Evolutionary conservation across 2,888 invertebrate species (phyloP).

Genomic region (Thera britannica): DNA sequence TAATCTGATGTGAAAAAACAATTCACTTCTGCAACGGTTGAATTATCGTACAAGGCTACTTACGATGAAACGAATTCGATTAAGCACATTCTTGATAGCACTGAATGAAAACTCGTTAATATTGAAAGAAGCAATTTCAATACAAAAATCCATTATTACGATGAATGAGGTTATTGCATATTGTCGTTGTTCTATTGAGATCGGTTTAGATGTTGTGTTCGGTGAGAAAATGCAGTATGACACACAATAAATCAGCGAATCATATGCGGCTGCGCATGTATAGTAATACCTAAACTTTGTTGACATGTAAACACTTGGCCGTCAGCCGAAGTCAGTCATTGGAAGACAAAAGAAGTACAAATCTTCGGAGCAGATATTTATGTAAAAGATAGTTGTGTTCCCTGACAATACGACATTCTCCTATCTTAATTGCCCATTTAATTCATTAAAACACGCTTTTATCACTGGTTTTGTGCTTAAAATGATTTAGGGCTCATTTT

Average conservation of each 20-base stretch:
- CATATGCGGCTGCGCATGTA: neutral
- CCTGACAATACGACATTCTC: too few relatives aligned
- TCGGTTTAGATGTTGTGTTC: neutral
- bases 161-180: neutral
- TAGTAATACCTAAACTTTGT: too few relatives aligned
- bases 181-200: neutral
- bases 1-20: constrained; percentile 12
- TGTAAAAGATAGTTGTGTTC: too few relatives aligned
- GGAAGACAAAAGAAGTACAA: too few relatives aligned
- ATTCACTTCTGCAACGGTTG: constrained; percentile 17
- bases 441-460: too few relatives aligned
- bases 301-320: too few relatives aligned
- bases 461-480: too few relatives aligned
- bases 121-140: neutral
- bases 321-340: too few relatives aligned
- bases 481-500: too few relatives aligned
- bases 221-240: neutral
- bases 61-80: constrained; percentile 22
- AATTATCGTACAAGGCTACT: constrained; percentile 12
- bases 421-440: too few relatives aligned
- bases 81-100: constrained; percentile 22
- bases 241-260: neutral
- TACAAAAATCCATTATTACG: constrained; percentile 5
- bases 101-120: neutral
- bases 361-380: too few relatives aligned